A percentile compares a stretch with the other conserved stretches of the same genome.
phyloP scores from a whole-genome alignment of 1,140 invertebrate species.

The Drosophila pectinifera region DNA sequence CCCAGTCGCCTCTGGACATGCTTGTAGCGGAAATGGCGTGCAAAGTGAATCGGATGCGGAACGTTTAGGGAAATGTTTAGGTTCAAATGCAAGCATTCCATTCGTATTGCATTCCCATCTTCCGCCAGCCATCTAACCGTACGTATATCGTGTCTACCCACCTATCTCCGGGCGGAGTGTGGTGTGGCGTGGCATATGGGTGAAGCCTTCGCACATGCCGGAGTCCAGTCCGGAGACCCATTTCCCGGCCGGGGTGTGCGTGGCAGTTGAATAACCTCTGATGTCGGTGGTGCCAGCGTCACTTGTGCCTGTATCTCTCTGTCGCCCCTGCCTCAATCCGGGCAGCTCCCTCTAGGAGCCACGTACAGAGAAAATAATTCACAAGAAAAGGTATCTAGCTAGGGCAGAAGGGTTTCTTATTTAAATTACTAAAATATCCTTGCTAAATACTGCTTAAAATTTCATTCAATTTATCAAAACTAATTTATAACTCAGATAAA shows the following conservation, averaged over 20 bases:
- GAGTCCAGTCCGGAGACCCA: constrained; percentile 38
- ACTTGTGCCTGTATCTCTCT: constrained; percentile 52
- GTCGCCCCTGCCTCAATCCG: constrained; percentile 17
- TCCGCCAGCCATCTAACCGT: constrained; percentile 6
- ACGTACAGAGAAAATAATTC: background rate
- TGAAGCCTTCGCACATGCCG: constrained; percentile 33
- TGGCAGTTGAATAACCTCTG: constrained; percentile 79
- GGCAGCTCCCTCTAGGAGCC: constrained; percentile 50
- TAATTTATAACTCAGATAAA: background rate
- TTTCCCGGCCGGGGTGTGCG: constrained; percentile 39
- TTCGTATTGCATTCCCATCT: constrained; percentile 34
- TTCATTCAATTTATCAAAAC: too few species aligned
- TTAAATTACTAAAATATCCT: background rate
- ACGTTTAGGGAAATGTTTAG: constrained; percentile 75
- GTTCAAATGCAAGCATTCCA: constrained; percentile 77
- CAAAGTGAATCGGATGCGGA: constrained; percentile 78
- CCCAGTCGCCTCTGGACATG: constrained; percentile 50
- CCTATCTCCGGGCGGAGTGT: constrained; percentile 31
- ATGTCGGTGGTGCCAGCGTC: constrained; percentile 44
- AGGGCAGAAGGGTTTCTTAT: too few species aligned
- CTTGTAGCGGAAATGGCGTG: constrained; percentile 75
- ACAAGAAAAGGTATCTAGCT: background rate
- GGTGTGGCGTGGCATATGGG: constrained; percentile 40
- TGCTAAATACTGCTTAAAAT: background rate
- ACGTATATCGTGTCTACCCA: constrained; percentile 39